A percentile compares a stretch with the other conserved stretches of the same genome.
Evolutionary conservation across 2,113 vertebrate genomes (phyloP).

Genomic region (Cnemophilus loriae): DNA sequence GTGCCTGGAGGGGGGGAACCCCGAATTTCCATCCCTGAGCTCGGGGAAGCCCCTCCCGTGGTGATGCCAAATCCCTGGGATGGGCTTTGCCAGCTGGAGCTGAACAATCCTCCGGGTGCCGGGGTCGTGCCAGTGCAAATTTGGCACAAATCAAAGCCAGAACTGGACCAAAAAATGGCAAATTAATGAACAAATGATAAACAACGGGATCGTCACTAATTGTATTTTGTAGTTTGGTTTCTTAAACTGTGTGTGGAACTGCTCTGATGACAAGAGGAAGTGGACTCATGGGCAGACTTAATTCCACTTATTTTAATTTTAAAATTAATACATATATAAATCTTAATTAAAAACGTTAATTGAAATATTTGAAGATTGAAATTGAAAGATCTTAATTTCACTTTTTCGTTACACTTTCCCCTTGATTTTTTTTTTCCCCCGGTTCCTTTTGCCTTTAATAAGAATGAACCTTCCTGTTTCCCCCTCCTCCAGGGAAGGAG

Average conservation of each 20-base stretch:
- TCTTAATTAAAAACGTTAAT: background rate
- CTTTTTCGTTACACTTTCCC: background rate
- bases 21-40: background rate
- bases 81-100: background rate
- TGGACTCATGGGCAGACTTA: background rate
- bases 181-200: background rate
- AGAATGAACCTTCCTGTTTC: background rate
- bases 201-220: fast-evolving
- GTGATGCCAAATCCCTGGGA: fast-evolving
- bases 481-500: background rate
- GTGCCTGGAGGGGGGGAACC: fast-evolving
- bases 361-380: background rate
- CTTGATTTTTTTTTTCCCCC: background rate
- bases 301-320: background rate
- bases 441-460: background rate
- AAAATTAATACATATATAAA: background rate
- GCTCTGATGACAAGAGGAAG: background rate
- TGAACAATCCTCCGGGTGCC: fast-evolving
- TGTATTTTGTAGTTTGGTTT: background rate
- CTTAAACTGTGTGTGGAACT: background rate
- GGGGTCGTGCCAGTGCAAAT: too few species aligned
- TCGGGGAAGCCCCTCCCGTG: fast-evolving
- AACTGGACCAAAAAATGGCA: background rate
- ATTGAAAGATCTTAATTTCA: background rate
- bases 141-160: background rate